These are phyloP conservation scores for Tetragnatha versicolor DNA, from an alignment of 1,140 invertebrate species.

Conservation along the genomic window DNA sequence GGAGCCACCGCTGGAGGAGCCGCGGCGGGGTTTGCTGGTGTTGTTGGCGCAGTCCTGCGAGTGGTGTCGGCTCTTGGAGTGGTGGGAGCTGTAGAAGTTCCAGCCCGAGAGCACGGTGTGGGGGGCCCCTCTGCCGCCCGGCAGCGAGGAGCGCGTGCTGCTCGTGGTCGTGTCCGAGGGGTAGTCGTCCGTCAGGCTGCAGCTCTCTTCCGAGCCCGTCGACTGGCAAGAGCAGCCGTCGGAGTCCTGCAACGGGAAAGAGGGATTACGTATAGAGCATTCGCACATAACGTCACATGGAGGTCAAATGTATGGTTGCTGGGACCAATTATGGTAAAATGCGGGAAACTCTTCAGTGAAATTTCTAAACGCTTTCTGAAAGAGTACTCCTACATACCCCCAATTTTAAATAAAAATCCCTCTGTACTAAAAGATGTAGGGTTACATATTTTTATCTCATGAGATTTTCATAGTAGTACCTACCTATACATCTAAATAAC, in stretches of 20 bases:
- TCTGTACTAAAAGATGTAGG: too few relatives aligned
- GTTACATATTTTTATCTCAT: too few relatives aligned
- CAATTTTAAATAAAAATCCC: too few relatives aligned
- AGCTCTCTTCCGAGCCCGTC: constrained; percentile 53
- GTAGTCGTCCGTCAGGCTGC: constrained; percentile 52
- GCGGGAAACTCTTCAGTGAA: too few relatives aligned
- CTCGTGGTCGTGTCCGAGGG: constrained; percentile 51
- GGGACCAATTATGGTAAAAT: too few relatives aligned
- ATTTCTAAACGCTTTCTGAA: too few relatives aligned
- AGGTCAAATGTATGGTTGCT: too few relatives aligned
- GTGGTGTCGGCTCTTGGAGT: constrained; percentile 8
- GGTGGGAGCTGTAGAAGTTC: constrained; percentile 52
- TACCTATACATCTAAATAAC: too few relatives aligned
- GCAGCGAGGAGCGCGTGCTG: constrained; percentile 1
- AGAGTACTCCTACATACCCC: too few relatives aligned
- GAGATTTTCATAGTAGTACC: too few relatives aligned
- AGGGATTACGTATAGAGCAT: not conserved
- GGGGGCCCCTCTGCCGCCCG: constrained; percentile 24
- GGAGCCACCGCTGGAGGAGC: constrained; percentile 48
- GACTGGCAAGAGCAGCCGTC: constrained; percentile 56
- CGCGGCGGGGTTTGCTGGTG: constrained; percentile 26
- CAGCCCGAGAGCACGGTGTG: constrained; percentile 31
- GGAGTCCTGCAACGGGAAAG: constrained; percentile 42
- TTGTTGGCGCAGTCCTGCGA: constrained; percentile 38
- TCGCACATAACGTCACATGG: not conserved